These are phyloP conservation scores for Pterocles burchelli DNA, from an alignment of 2,113 vertebrate genomes.

Conservation along the genomic window DNA sequence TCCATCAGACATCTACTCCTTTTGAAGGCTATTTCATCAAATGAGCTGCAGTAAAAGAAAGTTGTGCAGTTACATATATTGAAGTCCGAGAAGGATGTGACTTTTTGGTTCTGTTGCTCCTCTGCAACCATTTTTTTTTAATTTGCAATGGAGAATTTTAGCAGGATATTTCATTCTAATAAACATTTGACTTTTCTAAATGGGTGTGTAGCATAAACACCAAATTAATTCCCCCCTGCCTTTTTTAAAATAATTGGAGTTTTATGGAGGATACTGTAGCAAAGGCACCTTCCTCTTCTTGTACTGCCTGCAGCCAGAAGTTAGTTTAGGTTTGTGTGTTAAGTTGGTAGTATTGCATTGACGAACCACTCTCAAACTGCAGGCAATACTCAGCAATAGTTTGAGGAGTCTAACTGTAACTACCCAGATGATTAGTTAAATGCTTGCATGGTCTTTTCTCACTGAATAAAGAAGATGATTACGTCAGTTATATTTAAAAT, in stretches of 20 bases:
- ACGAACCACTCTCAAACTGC: background rate
- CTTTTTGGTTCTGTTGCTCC: background rate
- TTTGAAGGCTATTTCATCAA: background rate
- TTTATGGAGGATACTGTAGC: background rate
- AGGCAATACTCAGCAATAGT: background rate
- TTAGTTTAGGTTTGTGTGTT: background rate
- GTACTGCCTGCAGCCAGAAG: background rate
- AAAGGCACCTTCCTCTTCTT: background rate
- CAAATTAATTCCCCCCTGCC: background rate
- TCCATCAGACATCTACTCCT: conserved; percentile 26
- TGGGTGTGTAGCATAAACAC: background rate
- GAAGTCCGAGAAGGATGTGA: background rate
- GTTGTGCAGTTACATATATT: background rate
- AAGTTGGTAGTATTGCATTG: background rate
- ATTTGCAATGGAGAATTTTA: background rate
- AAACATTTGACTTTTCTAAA: background rate
- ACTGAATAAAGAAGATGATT: background rate
- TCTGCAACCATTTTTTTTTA: background rate
- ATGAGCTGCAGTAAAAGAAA: background rate
- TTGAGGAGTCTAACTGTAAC: background rate
- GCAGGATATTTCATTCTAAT: background rate
- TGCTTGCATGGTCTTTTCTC: background rate
- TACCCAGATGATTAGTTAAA: background rate
- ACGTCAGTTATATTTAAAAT: background rate
- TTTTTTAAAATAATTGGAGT: background rate